Evolutionary conservation across 2,113 vertebrate genomes (phyloP).

Genomic region (Odobenus rosmarus): DNA sequence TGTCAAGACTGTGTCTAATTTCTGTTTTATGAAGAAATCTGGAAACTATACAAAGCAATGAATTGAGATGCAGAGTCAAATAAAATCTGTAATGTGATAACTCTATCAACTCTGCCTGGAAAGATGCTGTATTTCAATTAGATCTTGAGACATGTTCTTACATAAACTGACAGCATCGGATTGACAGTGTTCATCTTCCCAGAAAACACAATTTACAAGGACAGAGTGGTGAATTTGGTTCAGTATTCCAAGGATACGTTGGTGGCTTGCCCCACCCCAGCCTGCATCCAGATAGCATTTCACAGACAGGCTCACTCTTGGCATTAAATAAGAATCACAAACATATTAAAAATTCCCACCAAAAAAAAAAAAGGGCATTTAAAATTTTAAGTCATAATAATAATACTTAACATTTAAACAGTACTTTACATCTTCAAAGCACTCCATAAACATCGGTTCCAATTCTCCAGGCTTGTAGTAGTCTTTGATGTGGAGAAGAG

Average conservation of each 20-base stretch:
- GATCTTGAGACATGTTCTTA: constrained; percentile 78
- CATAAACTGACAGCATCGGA: constrained; percentile 77
- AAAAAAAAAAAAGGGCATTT: constrained; percentile 52
- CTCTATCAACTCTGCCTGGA: constrained; percentile 79
- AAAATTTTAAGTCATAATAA: constrained; percentile 77
- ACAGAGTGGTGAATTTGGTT: constrained; percentile 28
- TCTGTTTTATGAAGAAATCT: constrained; percentile 84
- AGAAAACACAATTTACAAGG: constrained; percentile 69
- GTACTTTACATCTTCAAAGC: constrained; percentile 80
- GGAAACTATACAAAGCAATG: constrained; percentile 80
- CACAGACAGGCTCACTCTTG: background rate
- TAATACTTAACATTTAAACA: constrained; percentile 77
- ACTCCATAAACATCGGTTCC: constrained; percentile 68
- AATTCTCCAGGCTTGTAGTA: constrained; percentile 62
- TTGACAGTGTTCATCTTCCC: constrained; percentile 78
- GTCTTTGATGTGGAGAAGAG: constrained; percentile 76
- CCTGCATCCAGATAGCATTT: background rate
- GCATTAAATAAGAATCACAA: background rate
- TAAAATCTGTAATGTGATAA: constrained; percentile 82
- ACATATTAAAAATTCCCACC: constrained; percentile 59
- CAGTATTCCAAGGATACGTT: background rate
- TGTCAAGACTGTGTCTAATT: constrained; percentile 82
- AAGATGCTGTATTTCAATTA: constrained; percentile 82
- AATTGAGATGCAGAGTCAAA: constrained; percentile 78
- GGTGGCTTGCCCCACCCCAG: background rate